Percentiles rank a stretch among this genome's conserved stretches.
Conservation (phyloP, 2,113 vertebrate species). For the Acrocephalus kingi region DNA sequence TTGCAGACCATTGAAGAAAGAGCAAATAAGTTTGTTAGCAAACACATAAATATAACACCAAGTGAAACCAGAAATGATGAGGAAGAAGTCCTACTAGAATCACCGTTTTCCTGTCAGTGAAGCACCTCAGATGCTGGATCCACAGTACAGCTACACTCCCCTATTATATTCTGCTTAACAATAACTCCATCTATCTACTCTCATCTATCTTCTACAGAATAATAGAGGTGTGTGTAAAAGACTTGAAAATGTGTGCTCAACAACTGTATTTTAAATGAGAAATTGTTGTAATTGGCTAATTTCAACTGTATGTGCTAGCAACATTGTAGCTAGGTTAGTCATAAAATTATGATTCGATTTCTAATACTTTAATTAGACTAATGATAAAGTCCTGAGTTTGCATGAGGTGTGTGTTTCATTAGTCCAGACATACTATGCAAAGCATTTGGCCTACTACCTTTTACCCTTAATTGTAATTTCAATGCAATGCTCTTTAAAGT, state of each 20-base stretch:
- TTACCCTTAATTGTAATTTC: neutral
- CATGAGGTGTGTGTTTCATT: neutral
- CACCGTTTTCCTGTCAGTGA: neutral
- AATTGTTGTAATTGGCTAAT: neutral
- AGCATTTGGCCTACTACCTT: neutral
- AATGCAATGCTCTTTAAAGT: neutral
- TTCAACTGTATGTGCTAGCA: neutral
- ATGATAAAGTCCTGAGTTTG: neutral
- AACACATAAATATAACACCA: neutral
- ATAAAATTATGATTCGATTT: neutral
- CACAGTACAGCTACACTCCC: fast-evolving
- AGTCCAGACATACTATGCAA: neutral
- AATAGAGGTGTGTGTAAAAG: neutral
- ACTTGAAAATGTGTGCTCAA: neutral
- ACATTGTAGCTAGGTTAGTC: neutral
- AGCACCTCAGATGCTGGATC: neutral
- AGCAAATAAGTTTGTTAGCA: neutral
- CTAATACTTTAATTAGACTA: neutral
- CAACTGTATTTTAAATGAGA: neutral
- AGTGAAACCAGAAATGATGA: neutral
- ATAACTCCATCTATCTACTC: neutral
- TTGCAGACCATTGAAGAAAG: neutral
- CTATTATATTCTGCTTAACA: neutral
- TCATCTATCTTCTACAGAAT: neutral
- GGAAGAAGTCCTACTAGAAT: neutral